phyloP scores from a whole-genome alignment of 1,140 invertebrate species.

The Drosophila lowei region DNA sequence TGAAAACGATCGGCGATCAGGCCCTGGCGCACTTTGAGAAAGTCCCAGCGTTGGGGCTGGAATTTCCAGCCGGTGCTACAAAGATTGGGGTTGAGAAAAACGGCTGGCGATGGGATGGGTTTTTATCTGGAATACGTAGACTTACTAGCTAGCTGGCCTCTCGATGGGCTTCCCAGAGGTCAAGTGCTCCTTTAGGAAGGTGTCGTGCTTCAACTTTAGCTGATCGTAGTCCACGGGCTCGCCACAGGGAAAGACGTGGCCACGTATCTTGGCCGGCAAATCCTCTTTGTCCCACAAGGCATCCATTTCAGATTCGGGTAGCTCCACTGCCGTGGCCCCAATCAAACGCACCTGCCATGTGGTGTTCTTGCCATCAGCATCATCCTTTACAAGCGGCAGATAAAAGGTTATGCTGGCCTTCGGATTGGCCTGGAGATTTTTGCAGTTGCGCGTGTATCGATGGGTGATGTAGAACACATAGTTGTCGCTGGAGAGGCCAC shows the following conservation, averaged over 20 bases:
- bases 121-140: background rate
- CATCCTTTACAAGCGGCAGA: slow-evolving; percentile 32
- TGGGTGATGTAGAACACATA: slow-evolving; percentile 71
- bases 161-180: slow-evolving; percentile 29
- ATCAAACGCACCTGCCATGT: slow-evolving; percentile 71
- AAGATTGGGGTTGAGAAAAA: background rate
- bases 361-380: background rate
- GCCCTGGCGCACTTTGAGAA: slow-evolving; percentile 53
- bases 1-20: slow-evolving; percentile 72
- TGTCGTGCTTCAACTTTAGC: slow-evolving; percentile 56
- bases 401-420: slow-evolving; percentile 53
- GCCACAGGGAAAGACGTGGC: slow-evolving; percentile 65
- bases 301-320: slow-evolving; percentile 47
- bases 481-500: slow-evolving; percentile 57
- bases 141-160: slow-evolving; percentile 62
- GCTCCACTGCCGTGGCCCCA: slow-evolving; percentile 60
- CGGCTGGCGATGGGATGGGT: background rate
- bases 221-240: slow-evolving; percentile 60
- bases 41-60: slow-evolving; percentile 63
- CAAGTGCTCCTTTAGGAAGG: slow-evolving; percentile 46
- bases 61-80: slow-evolving; percentile 72
- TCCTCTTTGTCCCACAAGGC: slow-evolving; percentile 63
- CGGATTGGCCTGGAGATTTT: slow-evolving; percentile 63
- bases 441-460: slow-evolving; percentile 64
- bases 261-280: slow-evolving; percentile 59